Evolutionary conservation across 2,113 vertebrate genomes (phyloP).

Genomic region (Semnopithecus entellus): DNA sequence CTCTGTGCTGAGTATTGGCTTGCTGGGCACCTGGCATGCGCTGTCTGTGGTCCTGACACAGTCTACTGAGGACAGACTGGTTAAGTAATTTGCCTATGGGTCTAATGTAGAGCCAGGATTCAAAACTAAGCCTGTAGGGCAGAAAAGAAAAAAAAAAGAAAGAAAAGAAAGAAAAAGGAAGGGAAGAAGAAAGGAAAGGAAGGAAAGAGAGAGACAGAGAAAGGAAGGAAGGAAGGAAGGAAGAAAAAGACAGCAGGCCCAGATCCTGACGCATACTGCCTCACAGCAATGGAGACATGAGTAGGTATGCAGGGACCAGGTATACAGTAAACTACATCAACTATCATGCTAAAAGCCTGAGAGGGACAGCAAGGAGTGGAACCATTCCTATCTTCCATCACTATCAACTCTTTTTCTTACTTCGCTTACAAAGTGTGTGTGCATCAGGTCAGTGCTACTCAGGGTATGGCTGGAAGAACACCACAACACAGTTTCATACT

Average conservation of each 20-base stretch:
- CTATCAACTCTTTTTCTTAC: not conserved
- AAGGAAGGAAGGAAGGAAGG: not conserved
- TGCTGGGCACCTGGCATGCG: rapidly evolving
- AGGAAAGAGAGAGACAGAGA: not conserved
- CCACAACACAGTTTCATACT: too few relatives aligned
- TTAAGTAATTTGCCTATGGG: not conserved
- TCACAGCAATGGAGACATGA: not conserved
- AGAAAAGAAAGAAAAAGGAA: rapidly evolving
- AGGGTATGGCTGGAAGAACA: not conserved
- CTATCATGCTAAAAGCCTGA: not conserved
- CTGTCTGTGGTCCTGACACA: not conserved
- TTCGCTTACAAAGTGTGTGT: not conserved
- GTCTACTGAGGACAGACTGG: not conserved
- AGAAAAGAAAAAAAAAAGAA: too few relatives aligned
- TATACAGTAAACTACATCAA: not conserved
- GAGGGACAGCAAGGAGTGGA: not conserved
- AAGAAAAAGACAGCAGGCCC: not conserved
- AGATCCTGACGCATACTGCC: not conserved
- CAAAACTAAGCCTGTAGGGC: not conserved
- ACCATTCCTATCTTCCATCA: not conserved
- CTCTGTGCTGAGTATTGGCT: not conserved
- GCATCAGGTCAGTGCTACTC: not conserved
- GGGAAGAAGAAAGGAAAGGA: too few relatives aligned
- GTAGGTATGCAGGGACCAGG: not conserved
- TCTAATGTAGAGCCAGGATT: not conserved